Conservation (phyloP, 2,113 vertebrate species). For the Buteo buteo region DNA sequence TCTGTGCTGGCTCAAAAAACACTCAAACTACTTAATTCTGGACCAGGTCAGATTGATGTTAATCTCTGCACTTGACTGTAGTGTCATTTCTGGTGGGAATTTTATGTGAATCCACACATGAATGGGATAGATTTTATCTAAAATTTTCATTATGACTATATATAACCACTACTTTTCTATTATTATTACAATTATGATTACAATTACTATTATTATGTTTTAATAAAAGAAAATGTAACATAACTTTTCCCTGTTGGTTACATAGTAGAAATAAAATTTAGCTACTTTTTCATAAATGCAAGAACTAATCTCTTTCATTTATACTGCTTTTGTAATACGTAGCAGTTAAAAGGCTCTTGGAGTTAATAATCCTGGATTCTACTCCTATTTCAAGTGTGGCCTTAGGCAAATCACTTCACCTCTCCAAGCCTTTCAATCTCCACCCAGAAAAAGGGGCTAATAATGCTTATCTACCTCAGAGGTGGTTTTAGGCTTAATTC, state of each 20-base stretch:
- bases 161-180: neutral
- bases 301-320: neutral
- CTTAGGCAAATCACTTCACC: slow-evolving; percentile 11
- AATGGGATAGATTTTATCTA: neutral
- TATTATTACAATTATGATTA: too few relatives aligned
- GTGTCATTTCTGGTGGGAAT: neutral
- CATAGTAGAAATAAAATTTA: neutral
- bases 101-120: neutral
- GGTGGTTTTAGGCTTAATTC: slow-evolving; percentile 13
- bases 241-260: neutral
- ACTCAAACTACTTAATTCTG: neutral
- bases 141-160: neutral
- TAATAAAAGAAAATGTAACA: neutral
- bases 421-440: neutral
- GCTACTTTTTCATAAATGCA: neutral
- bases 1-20: neutral
- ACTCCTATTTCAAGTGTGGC: neutral
- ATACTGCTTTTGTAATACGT: neutral
- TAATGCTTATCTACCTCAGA: neutral
- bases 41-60: neutral
- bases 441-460: neutral
- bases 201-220: neutral
- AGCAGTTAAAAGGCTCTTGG: neutral
- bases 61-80: neutral
- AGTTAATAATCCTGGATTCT: neutral